Percentiles rank a stretch among this genome's conserved stretches.
phyloP scores from a whole-genome alignment of 2,113 vertebrate genomes.

The Ageneiosus marmoratus region DNA sequence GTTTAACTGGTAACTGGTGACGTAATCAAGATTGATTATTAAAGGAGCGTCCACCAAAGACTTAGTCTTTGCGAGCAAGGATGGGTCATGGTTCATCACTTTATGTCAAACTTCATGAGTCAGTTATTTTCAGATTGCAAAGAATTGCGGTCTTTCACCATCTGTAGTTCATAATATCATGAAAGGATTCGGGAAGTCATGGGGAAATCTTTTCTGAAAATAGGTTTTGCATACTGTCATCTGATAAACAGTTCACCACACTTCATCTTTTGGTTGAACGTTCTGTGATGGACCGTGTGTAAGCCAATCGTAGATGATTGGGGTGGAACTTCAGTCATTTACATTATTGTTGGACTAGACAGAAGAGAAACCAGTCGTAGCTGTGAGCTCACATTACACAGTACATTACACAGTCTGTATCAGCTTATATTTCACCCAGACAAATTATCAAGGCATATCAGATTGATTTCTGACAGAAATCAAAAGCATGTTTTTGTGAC shows the following conservation, averaged over 20 bases:
- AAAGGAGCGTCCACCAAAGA: no score
- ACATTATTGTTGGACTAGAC: not conserved
- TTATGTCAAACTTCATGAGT: no score
- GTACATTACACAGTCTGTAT: not conserved
- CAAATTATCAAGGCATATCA: not conserved
- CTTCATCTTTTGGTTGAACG: not conserved
- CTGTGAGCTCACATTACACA: not conserved
- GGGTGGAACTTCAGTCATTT: not conserved
- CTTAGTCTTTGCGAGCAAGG: no score
- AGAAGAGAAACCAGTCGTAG: not conserved
- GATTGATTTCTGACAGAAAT: not conserved
- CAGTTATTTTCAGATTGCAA: no score
- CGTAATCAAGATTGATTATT: no score
- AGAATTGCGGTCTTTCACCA: no score
- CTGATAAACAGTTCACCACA: not conserved
- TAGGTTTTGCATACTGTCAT: not conserved
- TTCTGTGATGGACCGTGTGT: not conserved
- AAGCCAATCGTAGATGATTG: not conserved
- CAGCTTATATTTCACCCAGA: not conserved
- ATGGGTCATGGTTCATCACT: no score
- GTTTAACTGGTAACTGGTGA: no score
- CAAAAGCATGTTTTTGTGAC: not conserved
- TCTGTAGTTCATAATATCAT: no score
- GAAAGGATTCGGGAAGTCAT: no score
- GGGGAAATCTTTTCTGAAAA: no score